These are phyloP conservation scores for Ceraclea dissimilis DNA, from an alignment of 2,888 invertebrate genomes.

Conservation along the genomic window DNA sequence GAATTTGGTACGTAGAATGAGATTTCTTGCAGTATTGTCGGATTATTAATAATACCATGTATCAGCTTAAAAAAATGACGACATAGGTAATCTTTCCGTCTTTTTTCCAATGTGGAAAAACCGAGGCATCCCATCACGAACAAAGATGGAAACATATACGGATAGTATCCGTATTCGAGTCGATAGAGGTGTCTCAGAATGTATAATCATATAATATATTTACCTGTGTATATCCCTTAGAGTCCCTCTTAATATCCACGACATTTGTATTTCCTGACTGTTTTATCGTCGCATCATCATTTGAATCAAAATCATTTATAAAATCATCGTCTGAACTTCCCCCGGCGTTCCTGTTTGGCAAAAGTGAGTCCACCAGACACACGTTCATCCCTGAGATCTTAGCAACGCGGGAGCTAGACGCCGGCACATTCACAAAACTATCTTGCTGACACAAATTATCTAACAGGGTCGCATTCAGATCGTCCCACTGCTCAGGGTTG, in stretches of 20 bases:
- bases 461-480: not conserved
- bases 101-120: too few relatives aligned
- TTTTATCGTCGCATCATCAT: conserved; percentile 16
- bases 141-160: too few relatives aligned
- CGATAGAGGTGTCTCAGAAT: too few relatives aligned
- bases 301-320: conserved; percentile 36
- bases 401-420: conserved; percentile 20
- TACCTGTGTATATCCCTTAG: conserved; percentile 16
- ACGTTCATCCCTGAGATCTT: conserved; percentile 47
- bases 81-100: too few relatives aligned
- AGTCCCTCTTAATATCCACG: conserved; percentile 9
- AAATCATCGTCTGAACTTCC: conserved; percentile 38
- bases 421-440: not conserved
- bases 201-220: too few relatives aligned
- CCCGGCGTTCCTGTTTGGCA: conserved; percentile 22
- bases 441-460: not conserved
- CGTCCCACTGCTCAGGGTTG: not conserved
- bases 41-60: too few relatives aligned
- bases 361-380: conserved; percentile 42
- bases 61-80: too few relatives aligned
- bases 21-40: too few relatives aligned
- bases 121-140: too few relatives aligned
- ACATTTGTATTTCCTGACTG: not conserved
- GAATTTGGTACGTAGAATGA: too few relatives aligned
- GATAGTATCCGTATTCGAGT: too few relatives aligned